Base-by-base conservation (phyloP, 2,797 vertebrate species). In the Anabas testudineus region DNA sequence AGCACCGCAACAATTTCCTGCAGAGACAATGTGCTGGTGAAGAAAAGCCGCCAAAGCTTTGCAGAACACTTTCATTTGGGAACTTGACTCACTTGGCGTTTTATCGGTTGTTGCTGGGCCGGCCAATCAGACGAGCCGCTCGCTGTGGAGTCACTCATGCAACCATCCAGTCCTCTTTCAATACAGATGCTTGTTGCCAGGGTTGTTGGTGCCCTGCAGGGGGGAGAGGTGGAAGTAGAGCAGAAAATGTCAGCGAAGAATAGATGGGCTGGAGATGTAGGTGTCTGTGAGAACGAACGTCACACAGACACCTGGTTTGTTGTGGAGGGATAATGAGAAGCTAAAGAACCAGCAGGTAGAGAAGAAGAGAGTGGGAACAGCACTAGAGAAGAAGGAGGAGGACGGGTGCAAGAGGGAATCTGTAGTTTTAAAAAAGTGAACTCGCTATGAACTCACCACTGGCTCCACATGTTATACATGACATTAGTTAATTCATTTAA, bases 161-260 rank as follows among this genome's bases (percentile, higher is more conserved):
- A 78, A 48, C 62, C 78, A 81, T 84, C 86, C 87, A 91, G 85
- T 91, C 82, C 58, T 67, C 57, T 80, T 46, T 77, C 57, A 24
- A 71, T 67, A 39, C 66, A 1, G 41, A 62, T n/a, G 80, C 84
- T 78, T 90, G 88, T 91, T 91, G 87, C 85, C 87, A 76, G 87
- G 88, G 77, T 82, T 81, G 81, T 82, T 77, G 80, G 66, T 58
- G 58, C 82, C 83, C 85, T 59, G 74, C 24, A 13, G 88, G 71
- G 76, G 59, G 41, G 41, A 64, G 72, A 66, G 80, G 70, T 68
- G 82, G 81, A 90, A 86, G 76, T 91, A 48, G 85, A 91, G 88
- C 89, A 90, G 87, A 87, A 88, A 83, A 88, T 84, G 79, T 49
- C 80, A 34, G 62, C 7, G 18, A 74, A 55, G 68, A 66, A 64